Evolutionary conservation across 1,140 invertebrate species (phyloP), one percentile per base, ranked within the genome.

Genomic region (Drosophila obscura): DNA sequence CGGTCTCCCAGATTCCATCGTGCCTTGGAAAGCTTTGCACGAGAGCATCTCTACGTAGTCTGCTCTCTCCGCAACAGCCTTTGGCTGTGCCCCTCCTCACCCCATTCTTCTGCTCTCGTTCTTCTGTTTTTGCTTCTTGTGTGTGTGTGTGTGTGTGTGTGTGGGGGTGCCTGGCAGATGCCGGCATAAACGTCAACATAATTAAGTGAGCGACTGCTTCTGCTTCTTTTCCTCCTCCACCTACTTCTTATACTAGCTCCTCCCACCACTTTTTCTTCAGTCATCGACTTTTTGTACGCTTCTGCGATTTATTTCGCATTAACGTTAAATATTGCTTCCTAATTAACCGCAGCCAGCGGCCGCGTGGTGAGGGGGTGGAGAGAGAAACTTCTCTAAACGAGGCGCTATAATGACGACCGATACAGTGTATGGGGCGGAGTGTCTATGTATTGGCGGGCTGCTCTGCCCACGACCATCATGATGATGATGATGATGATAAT

Each of bases 291-390:
- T 71, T 77, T 77, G 48, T 71, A 57, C 35, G 60, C 67, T 43
- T 45, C 76, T 88, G 76, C 79, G 83, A 88, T 88, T 88, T 88
- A 88, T 88, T 88, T 88, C 83, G 76, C 83, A 88, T 88, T 88
- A 88, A 88, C 83, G 84, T 82, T 88, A 74, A 88, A 88, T 88
- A 88, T 83, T 88, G 83, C 76, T 63, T 80, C 73, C 84, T 88
- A 88, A 88, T 88, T 88, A 88, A 88, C 84, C 83, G 61, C 73
- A 68, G 60, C 50, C 67, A 79, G 64, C 60, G 56, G 50, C 67
- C 79, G 64, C 67, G 39, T 41, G 62, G 4, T 13, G 44, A 13
- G 52, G 43, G 5, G 2, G 2, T 2, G 66, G 64, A 9, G 11
- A 24, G 2, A 52, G 31, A 19, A 56, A 15, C 53, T 13, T 35